These are phyloP conservation scores for Channallabes apus DNA, from an alignment of 2,797 vertebrate genomes.

Conservation along the genomic window DNA sequence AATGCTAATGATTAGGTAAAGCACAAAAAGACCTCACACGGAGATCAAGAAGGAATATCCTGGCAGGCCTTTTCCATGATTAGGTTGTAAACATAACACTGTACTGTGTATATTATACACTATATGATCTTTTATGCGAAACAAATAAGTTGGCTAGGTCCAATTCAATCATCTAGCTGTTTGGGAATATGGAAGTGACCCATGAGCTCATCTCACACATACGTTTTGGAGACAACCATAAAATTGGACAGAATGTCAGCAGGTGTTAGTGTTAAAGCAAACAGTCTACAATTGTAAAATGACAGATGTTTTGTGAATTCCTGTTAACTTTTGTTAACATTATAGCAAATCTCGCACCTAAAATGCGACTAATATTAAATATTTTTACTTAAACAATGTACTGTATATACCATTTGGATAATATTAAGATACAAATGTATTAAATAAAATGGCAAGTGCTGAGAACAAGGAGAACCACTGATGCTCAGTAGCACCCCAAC, in stretches of 20 bases:
- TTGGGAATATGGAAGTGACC: background rate
- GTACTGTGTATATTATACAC: background rate
- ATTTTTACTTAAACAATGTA: no score
- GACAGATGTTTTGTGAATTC: slow-evolving; percentile 10
- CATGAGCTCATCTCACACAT: background rate
- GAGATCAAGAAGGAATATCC: background rate
- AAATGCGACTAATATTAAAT: background rate
- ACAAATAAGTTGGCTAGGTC: background rate
- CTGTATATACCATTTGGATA: no score
- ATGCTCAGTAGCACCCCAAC: slow-evolving; percentile 1
- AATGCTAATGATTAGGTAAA: background rate
- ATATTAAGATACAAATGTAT: background rate
- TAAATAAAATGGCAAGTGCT: background rate
- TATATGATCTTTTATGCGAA: background rate
- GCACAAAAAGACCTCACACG: background rate
- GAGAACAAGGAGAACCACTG: background rate
- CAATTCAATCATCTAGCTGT: background rate
- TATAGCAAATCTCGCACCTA: background rate
- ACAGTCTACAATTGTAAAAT: background rate
- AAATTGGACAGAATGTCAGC: slow-evolving; percentile 10
- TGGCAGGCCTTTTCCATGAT: background rate
- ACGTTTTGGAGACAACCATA: background rate
- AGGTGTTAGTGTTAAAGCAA: background rate
- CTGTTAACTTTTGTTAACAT: slow-evolving; percentile 13
- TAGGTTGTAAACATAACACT: background rate